phyloP scores from a whole-genome alignment of 2,113 vertebrate genomes.

The Spizaetus ornatus region DNA sequence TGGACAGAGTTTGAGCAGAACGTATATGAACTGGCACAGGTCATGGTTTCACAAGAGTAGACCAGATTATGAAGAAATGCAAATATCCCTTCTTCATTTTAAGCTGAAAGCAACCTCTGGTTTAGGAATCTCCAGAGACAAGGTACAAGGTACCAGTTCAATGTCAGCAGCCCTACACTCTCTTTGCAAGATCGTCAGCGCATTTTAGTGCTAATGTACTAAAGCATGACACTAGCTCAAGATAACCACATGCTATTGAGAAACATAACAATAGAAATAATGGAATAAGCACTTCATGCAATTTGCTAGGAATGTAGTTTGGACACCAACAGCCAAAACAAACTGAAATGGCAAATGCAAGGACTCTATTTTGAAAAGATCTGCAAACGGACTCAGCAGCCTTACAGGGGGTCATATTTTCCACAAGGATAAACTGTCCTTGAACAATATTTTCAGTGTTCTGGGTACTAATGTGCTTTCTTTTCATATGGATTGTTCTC shows the following conservation, averaged over 20 bases:
- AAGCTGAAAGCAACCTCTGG: neutral
- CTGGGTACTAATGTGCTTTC: conserved; percentile 20
- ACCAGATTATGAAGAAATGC: conserved; percentile 9
- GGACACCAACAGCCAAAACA: conserved; percentile 70
- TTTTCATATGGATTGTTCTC: conserved; percentile 51
- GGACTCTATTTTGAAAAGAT: conserved; percentile 65
- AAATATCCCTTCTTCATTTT: conserved; percentile 23
- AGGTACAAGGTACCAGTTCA: conserved; percentile 15
- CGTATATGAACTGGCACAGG: conserved; percentile 2
- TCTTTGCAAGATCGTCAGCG: conserved; percentile 1
- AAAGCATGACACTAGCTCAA: conserved; percentile 55
- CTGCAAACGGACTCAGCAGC: conserved; percentile 59
- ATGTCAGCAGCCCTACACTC: conserved; percentile 2
- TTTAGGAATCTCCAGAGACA: neutral
- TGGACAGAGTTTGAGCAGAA: conserved; percentile 21
- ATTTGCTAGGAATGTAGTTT: conserved; percentile 68
- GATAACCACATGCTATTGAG: conserved; percentile 65
- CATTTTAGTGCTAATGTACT: conserved; percentile 42
- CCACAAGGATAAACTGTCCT: conserved; percentile 67
- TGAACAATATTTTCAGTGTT: conserved; percentile 53
- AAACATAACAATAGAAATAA: conserved; percentile 70
- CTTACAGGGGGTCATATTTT: conserved; percentile 60
- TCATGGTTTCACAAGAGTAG: neutral
- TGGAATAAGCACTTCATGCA: conserved; percentile 65
- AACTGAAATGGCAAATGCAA: conserved; percentile 67